Evolutionary conservation across 1,140 invertebrate genomes (phyloP).

Genomic region (Drosophila baimaii): DNA sequence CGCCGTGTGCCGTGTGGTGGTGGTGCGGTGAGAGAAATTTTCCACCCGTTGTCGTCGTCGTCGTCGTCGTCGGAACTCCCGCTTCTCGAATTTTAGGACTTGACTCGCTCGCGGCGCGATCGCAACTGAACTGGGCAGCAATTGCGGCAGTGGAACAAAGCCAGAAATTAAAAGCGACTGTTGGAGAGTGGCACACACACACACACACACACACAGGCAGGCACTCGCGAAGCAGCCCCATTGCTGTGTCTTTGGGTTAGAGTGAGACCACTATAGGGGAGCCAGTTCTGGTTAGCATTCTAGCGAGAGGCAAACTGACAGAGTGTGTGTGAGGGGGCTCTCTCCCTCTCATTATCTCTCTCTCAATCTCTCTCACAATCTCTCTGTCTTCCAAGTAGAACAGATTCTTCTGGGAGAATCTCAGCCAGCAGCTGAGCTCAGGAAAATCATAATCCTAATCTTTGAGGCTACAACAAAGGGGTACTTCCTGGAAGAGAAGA

Average conservation of each 20-base stretch:
- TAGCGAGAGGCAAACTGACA: constrained; percentile 10
- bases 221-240: constrained; percentile 1
- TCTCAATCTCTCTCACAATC: background rate
- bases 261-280: constrained; percentile 17
- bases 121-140: constrained; percentile 66
- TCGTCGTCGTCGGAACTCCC: constrained; percentile 18
- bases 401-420: constrained; percentile 24
- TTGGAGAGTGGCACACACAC: constrained; percentile 8
- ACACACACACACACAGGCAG: constrained; percentile 17
- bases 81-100: constrained; percentile 46
- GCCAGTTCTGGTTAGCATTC: constrained; percentile 41
- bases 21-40: constrained; percentile 62
- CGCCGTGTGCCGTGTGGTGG: constrained; percentile 25
- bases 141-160: constrained; percentile 65
- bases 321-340: background rate
- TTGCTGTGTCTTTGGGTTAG: constrained; percentile 1
- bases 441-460: constrained; percentile 16
- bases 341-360: constrained; percentile 12
- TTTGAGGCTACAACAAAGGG: background rate
- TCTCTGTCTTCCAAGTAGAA: background rate
- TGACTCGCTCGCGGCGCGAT: constrained; percentile 71
- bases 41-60: constrained; percentile 60
- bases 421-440: background rate
- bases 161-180: constrained; percentile 46
- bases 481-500: constrained; percentile 3